A percentile compares a stretch with the other conserved stretches of the same genome.
Conservation (phyloP, 2,113 vertebrate genomes). For the Bubo scandiacus region DNA sequence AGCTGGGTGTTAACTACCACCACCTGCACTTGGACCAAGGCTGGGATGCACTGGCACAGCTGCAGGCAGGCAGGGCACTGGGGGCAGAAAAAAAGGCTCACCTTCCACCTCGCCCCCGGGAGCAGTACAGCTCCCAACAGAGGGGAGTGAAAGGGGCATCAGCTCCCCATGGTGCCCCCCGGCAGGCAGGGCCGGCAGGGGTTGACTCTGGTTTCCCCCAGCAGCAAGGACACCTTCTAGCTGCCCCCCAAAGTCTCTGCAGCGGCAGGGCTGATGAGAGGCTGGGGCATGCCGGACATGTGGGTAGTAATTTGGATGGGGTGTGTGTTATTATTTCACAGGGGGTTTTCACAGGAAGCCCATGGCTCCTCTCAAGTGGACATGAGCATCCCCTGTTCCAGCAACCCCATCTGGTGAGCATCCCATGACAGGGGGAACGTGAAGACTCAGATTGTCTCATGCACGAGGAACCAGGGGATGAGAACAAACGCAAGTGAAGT, state of each 20-base stretch:
- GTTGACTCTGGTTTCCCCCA: not conserved
- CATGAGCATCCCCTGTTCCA: not conserved
- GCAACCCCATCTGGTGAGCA: not conserved
- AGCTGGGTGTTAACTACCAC: not conserved
- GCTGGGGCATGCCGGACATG: accelerated
- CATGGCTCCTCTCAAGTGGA: not conserved
- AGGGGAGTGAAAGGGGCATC: not conserved
- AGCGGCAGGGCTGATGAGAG: accelerated
- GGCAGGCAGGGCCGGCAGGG: not conserved
- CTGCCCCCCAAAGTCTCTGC: not conserved
- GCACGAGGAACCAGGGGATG: not conserved
- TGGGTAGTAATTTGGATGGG: not conserved
- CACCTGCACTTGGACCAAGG: not conserved
- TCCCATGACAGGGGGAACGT: not conserved
- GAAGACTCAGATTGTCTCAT: not conserved
- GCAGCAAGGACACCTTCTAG: not conserved
- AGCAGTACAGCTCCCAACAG: not conserved
- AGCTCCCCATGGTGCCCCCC: accelerated
- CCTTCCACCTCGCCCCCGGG: not conserved
- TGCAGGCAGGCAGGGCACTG: not conserved
- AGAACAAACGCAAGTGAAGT: not conserved
- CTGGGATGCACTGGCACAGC: not conserved
- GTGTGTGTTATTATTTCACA: not conserved
- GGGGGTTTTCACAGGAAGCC: not conserved
- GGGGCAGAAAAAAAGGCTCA: not conserved